Evolutionary conservation across 1,140 invertebrate species (phyloP).

Genomic region (Zaprionus ghesquierei): DNA sequence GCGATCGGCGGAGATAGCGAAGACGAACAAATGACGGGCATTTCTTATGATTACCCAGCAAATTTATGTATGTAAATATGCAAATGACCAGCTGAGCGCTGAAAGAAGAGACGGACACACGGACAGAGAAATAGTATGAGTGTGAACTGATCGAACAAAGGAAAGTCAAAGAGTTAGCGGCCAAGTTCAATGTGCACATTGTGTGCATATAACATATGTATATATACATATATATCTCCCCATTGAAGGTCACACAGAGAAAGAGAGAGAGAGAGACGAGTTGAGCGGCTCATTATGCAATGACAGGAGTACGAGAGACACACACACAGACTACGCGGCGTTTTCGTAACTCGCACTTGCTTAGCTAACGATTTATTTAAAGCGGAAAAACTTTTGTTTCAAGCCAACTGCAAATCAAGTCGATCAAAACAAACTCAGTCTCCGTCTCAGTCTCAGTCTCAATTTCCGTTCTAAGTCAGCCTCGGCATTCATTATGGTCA

Average conservation of each 20-base stretch:
- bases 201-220: too few species aligned
- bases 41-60: conserved; percentile 60
- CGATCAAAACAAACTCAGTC: conserved; percentile 10
- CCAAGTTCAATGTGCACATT: conserved; percentile 69
- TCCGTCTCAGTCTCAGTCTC: conserved; percentile 5
- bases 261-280: background rate
- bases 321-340: background rate
- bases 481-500: conserved; percentile 73
- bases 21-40: conserved; percentile 44
- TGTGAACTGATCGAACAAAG: conserved; percentile 32
- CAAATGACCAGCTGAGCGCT: conserved; percentile 12
- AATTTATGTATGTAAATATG: conserved; percentile 56
- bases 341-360: conserved; percentile 44
- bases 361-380: conserved; percentile 52
- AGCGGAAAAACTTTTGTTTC: conserved; percentile 59
- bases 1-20: conserved; percentile 4
- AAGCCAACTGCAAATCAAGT: conserved; percentile 5
- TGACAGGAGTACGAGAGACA: conserved; percentile 19
- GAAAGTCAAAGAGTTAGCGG: conserved; percentile 47
- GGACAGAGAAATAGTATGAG: conserved; percentile 36
- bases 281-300: conserved; percentile 57
- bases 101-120: background rate
- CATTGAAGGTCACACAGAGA: conserved; percentile 59
- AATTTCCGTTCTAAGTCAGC: too few species aligned
- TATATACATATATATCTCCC: too few species aligned